A percentile compares a stretch with the other conserved stretches of the same genome.
phyloP scores from a whole-genome alignment of 2,113 vertebrate genomes.

The Ptilorrhoa leucosticta region DNA sequence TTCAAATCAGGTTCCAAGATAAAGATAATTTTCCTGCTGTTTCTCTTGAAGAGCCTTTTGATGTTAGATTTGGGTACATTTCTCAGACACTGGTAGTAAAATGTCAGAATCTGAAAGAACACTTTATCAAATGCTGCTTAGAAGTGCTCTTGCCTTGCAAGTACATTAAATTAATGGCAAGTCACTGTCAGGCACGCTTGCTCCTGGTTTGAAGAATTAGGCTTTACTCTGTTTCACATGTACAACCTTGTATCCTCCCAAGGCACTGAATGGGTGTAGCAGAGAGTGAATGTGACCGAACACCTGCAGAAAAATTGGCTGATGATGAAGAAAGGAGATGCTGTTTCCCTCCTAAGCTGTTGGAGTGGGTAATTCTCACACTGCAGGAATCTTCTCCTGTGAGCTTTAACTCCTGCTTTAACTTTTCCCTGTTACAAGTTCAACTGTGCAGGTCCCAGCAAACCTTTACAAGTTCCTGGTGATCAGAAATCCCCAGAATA shows the following conservation, averaged over 20 bases:
- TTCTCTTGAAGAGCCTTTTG: not conserved
- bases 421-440: not conserved
- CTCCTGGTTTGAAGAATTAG: not conserved
- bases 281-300: not conserved
- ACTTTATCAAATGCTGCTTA: not conserved
- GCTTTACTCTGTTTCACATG: not conserved
- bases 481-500: not conserved
- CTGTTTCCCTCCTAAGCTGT: not conserved
- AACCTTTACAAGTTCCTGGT: not conserved
- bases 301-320: not conserved
- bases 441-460: not conserved
- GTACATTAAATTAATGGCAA: not conserved
- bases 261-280: not conserved
- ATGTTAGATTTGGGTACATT: not conserved
- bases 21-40: not conserved
- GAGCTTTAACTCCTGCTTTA: slow-evolving; percentile 2
- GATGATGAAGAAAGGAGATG: not conserved
- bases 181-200: not conserved
- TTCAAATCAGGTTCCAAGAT: not conserved
- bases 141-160: not conserved
- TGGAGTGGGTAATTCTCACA: not conserved
- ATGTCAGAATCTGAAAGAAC: not conserved
- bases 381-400: not conserved
- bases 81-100: not conserved
- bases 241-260: rapidly evolving